A percentile compares a stretch with the other conserved stretches of the same genome.
Conservation (phyloP, 2,113 vertebrate species). For the Ochotona princeps region DNA sequence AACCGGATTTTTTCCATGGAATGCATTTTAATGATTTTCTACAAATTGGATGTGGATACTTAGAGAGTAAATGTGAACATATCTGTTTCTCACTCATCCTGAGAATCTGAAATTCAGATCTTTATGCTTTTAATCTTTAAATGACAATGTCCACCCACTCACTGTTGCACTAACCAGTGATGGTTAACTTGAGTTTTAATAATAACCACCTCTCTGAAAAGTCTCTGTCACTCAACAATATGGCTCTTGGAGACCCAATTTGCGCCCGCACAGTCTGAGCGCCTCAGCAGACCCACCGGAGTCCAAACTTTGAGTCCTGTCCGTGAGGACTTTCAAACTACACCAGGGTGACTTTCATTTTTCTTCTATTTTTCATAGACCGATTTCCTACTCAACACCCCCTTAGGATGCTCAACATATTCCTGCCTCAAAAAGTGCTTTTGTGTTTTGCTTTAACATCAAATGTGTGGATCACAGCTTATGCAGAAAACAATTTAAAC, state of each 20-base stretch:
- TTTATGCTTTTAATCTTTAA: background rate
- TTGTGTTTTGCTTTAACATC: background rate
- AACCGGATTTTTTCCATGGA: background rate
- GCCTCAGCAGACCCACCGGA: background rate
- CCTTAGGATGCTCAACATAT: background rate
- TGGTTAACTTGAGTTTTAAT: background rate
- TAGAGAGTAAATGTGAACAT: background rate
- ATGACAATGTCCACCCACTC: background rate
- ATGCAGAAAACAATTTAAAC: background rate
- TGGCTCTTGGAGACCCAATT: background rate
- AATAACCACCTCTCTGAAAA: background rate
- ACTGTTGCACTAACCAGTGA: background rate
- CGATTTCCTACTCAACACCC: background rate
- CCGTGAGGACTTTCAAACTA: background rate
- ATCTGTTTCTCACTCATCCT: background rate
- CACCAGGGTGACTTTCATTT: background rate
- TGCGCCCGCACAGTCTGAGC: background rate
- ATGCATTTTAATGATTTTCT: background rate
- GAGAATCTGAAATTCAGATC: background rate
- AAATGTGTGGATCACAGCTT: background rate
- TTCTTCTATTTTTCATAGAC: background rate
- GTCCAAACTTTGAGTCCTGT: background rate
- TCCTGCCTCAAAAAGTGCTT: background rate
- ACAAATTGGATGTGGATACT: background rate
- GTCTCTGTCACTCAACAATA: background rate